Percentiles rank a stretch among this genome's conserved stretches.
These are phyloP conservation scores for Ursus arctos DNA, from an alignment of 2,113 vertebrate genomes.

Conservation along the genomic window DNA sequence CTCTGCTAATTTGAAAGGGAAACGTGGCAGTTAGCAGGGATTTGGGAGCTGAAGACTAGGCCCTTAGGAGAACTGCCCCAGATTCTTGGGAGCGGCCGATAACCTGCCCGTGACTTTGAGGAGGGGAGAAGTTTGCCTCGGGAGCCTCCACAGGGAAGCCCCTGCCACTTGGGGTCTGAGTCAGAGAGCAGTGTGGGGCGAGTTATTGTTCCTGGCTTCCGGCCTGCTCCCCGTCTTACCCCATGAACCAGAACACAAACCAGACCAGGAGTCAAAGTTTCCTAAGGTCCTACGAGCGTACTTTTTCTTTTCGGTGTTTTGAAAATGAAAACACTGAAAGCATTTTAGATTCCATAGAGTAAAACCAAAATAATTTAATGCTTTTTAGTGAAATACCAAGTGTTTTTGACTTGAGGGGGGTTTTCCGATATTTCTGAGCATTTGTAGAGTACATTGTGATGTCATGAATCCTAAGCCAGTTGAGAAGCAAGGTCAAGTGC, in stretches of 20 bases:
- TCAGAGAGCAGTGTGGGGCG: not conserved
- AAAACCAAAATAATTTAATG: constrained; percentile 88
- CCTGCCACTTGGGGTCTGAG: not conserved
- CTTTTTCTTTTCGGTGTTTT: constrained; percentile 85
- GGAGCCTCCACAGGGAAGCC: not conserved
- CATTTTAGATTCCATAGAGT: constrained; percentile 85
- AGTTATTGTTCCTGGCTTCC: not conserved
- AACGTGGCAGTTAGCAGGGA: not conserved
- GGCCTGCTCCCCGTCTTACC: not conserved
- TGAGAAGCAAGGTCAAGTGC: constrained; percentile 84
- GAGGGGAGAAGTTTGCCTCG: not conserved
- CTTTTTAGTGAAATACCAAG: constrained; percentile 84
- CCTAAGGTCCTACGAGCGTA: constrained; percentile 66
- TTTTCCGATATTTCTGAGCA: constrained; percentile 76
- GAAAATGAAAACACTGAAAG: constrained; percentile 87
- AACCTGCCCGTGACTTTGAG: not conserved
- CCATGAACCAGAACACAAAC: constrained; percentile 7
- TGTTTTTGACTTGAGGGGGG: constrained; percentile 81
- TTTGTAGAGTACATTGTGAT: constrained; percentile 77
- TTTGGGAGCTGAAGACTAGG: not conserved
- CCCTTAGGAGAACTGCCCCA: not conserved
- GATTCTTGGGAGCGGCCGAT: not conserved
- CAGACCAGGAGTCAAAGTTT: not conserved
- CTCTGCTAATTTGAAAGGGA: not conserved
- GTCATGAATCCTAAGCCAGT: constrained; percentile 74